phyloP scores from a whole-genome alignment of 2,113 vertebrate genomes.

The rat (Rattus norvegicus) region DNA sequence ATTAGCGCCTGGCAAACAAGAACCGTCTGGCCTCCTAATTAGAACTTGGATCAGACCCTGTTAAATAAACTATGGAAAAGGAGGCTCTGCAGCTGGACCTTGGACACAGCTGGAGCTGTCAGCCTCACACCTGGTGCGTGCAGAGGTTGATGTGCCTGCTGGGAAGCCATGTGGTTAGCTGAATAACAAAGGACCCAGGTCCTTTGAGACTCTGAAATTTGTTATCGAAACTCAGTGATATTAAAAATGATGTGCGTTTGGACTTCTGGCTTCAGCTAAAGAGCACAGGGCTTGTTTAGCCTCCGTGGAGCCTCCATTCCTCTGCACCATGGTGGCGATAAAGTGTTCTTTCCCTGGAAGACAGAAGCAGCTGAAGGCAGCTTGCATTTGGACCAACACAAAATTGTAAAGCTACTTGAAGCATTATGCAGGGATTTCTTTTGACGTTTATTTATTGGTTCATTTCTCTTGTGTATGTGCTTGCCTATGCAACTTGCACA shows the following conservation, averaged over 20 bases:
- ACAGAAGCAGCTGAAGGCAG: not conserved
- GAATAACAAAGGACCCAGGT: not conserved
- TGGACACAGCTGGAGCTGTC: not conserved
- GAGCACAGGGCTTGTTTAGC: not conserved
- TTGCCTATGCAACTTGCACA: too few relatives aligned
- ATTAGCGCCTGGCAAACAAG: not conserved
- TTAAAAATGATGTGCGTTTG: not conserved
- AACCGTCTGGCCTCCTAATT: not conserved
- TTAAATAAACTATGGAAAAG: not conserved
- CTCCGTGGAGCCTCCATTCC: not conserved
- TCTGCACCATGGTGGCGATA: not conserved
- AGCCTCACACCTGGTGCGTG: not conserved
- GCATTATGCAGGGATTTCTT: not conserved
- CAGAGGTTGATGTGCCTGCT: fast-evolving
- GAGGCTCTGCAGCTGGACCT: not conserved
- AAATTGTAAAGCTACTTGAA: not conserved
- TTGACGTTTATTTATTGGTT: not conserved
- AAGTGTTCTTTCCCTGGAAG: conserved; percentile 80
- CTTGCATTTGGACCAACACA: not conserved
- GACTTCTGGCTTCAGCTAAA: not conserved
- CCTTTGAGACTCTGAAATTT: not conserved
- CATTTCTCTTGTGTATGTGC: not conserved
- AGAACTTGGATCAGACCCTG: not conserved
- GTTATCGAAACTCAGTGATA: not conserved
- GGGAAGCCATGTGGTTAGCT: not conserved